These are phyloP conservation scores for Mercenaria mercenaria DNA, from an alignment of 1,140 invertebrate species.

Conservation along the genomic window DNA sequence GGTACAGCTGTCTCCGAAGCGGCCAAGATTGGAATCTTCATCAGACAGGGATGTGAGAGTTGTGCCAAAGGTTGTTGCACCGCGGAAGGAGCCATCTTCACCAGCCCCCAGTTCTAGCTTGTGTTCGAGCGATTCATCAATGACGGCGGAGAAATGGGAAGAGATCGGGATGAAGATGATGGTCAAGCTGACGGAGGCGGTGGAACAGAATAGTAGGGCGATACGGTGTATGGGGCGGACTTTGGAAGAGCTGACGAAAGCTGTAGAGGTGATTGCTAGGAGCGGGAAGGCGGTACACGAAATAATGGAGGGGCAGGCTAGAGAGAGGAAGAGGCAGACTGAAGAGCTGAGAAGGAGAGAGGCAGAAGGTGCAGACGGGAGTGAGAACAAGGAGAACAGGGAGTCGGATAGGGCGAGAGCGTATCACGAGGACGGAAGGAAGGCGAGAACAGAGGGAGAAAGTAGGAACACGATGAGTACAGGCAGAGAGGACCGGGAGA, in stretches of 20 bases:
- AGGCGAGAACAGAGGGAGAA: background rate
- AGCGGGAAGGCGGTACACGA: background rate
- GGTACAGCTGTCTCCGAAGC: background rate
- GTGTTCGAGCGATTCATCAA: too few species aligned
- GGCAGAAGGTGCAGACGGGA: background rate
- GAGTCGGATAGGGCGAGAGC: background rate
- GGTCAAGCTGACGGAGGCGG: background rate
- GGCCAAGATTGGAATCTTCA: background rate
- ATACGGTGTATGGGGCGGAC: background rate
- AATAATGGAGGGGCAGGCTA: background rate
- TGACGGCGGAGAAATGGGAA: background rate
- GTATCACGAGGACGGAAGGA: background rate
- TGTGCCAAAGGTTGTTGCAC: too few species aligned
- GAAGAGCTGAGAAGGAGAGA: conserved; percentile 3
- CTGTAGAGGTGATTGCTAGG: background rate
- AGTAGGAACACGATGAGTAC: too few species aligned
- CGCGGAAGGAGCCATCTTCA: background rate
- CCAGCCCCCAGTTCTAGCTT: background rate
- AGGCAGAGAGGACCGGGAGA: too few species aligned
- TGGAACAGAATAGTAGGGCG: background rate
- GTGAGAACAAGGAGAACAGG: background rate
- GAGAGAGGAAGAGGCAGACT: background rate
- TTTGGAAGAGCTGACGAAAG: background rate
- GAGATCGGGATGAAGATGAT: background rate
- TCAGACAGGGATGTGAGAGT: too few species aligned